Evolutionary conservation across 2,888 invertebrate species (phyloP).

Genomic region (Drosophila rellima): DNA sequence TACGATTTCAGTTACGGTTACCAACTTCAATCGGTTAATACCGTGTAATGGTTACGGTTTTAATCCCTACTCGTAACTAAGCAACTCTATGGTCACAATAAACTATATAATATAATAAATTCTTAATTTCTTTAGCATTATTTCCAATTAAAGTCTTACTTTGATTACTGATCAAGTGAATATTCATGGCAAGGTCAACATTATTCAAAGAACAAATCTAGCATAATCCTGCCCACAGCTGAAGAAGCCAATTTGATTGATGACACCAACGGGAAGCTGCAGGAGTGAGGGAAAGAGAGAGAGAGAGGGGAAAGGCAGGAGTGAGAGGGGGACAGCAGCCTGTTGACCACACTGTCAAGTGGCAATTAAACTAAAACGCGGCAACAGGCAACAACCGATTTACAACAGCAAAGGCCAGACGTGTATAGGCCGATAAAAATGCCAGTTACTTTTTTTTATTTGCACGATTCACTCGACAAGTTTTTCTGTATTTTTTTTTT

Average conservation of each 20-base stretch:
- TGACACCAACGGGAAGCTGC: conserved; percentile 51
- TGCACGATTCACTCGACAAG: conserved; percentile 53
- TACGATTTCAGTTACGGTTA: too few relatives aligned
- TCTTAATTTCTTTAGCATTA: background rate
- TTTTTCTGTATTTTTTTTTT: conserved; percentile 38
- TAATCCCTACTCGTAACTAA: too few relatives aligned
- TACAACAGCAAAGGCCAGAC: conserved; percentile 23
- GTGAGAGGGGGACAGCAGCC: conserved; percentile 43
- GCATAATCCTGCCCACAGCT: conserved; percentile 36
- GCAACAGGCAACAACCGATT: conserved; percentile 55
- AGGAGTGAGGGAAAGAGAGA: background rate
- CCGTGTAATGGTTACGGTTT: too few relatives aligned
- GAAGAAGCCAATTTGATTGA: conserved; percentile 72
- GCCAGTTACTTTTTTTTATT: conserved; percentile 58
- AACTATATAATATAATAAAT: too few relatives aligned
- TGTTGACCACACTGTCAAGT: conserved; percentile 72
- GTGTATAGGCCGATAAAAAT: conserved; percentile 69
- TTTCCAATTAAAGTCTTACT: background rate
- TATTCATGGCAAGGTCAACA: conserved; percentile 17
- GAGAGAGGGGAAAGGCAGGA: too few relatives aligned
- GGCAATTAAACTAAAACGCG: conserved; percentile 78
- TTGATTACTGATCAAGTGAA: conserved; percentile 9
- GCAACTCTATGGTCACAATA: too few relatives aligned
- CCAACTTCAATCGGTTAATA: too few relatives aligned
- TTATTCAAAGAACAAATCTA: conserved; percentile 25